A percentile compares a stretch with the other conserved stretches of the same genome.
Evolutionary conservation across 2,113 vertebrate genomes (phyloP).

Genomic region (Mormoops blainvillei): DNA sequence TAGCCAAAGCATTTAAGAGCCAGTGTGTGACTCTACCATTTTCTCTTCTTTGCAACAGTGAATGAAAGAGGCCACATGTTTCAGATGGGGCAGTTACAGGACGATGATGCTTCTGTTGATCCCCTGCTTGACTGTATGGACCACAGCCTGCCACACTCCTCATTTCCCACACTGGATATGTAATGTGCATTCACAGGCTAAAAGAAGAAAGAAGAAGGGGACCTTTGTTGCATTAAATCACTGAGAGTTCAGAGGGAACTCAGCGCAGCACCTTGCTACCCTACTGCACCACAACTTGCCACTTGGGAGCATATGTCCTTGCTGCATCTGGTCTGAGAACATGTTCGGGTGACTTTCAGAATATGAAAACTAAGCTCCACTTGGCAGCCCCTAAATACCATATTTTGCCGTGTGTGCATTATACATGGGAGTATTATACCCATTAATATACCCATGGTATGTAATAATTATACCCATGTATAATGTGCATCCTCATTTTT

Average conservation of each 20-base stretch:
- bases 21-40: neutral
- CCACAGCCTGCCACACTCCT: neutral
- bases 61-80: neutral
- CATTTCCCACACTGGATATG: neutral
- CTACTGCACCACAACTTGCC: neutral
- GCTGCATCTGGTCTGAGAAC: neutral
- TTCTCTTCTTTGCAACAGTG: neutral
- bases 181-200: too few relatives aligned
- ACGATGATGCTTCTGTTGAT: neutral
- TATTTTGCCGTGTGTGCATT: too few relatives aligned
- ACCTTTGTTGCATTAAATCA: neutral
- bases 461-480: too few relatives aligned
- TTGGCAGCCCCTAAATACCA: neutral
- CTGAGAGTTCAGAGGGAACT: neutral
- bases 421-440: too few relatives aligned
- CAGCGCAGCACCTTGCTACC: neutral
- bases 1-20: neutral
- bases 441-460: too few relatives aligned
- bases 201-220: neutral
- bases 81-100: neutral
- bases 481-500: too few relatives aligned
- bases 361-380: neutral
- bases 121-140: neutral
- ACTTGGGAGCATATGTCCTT: neutral
- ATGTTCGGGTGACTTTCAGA: neutral